Percentiles rank a stretch among this genome's conserved stretches.
These are phyloP conservation scores for Macaria notata DNA, from an alignment of 2,888 invertebrate species.

Conservation along the genomic window DNA sequence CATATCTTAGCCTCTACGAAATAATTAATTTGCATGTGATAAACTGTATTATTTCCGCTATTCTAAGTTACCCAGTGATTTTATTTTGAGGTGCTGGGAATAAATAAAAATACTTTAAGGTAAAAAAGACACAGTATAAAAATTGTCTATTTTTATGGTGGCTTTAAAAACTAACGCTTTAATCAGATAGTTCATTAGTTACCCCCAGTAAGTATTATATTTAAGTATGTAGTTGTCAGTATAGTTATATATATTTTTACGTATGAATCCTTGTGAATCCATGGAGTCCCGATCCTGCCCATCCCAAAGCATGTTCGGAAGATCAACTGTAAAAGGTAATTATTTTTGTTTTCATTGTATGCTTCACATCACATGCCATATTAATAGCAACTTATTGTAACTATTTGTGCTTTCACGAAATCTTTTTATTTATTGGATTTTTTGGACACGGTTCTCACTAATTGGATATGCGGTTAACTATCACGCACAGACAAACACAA, in stretches of 20 bases:
- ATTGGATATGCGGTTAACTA: too few relatives aligned
- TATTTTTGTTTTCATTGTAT: conserved; percentile 55
- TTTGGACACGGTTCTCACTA: too few relatives aligned
- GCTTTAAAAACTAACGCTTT: conserved; percentile 47
- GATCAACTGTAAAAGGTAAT: conserved; percentile 72
- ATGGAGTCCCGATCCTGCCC: conserved; percentile 50
- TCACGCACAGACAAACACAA: too few relatives aligned
- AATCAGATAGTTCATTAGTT: conserved; percentile 43
- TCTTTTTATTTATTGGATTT: too few relatives aligned
- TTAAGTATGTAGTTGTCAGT: conserved; percentile 32
- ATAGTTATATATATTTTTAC: conserved; percentile 36
- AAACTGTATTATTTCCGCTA: conserved; percentile 12
- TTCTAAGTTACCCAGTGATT: neutral
- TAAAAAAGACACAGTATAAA: too few relatives aligned
- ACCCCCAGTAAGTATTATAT: conserved; percentile 47
- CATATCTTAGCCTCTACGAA: conserved; percentile 4
- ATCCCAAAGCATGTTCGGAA: conserved; percentile 73
- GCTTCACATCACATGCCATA: conserved; percentile 17
- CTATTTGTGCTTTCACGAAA: too few relatives aligned
- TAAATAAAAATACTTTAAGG: too few relatives aligned
- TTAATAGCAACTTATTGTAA: too few relatives aligned
- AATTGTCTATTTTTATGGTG: conserved; percentile 7
- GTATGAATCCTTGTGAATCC: conserved; percentile 41
- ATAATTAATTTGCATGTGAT: conserved; percentile 28
- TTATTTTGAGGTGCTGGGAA: neutral